Conservation (phyloP, 1,140 invertebrate species). For the Carposina sasakii region DNA sequence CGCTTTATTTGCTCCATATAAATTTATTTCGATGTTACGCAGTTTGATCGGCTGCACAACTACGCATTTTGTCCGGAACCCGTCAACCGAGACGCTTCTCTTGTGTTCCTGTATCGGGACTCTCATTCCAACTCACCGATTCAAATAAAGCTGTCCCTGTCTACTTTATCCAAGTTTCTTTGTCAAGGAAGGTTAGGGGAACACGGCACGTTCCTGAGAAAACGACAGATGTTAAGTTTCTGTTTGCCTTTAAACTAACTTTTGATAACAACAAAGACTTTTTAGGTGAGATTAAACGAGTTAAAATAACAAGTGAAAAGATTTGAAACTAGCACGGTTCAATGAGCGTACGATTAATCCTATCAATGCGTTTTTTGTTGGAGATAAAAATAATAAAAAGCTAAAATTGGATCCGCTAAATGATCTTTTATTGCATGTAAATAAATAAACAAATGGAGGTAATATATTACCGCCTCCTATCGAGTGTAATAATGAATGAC, state of each 20-base stretch:
- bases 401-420: too few species aligned
- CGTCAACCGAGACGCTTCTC: conserved; percentile 62
- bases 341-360: too few species aligned
- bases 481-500: conserved; percentile 40
- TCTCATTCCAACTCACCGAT: conserved; percentile 25
- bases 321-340: too few species aligned
- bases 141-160: conserved; percentile 27
- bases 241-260: too few species aligned
- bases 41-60: conserved; percentile 46
- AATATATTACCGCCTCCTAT: conserved; percentile 57
- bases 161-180: conserved; percentile 35
- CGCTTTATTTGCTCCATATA: too few species aligned
- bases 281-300: too few species aligned
- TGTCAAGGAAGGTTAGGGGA: conserved; percentile 53
- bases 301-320: too few species aligned
- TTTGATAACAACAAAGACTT: too few species aligned
- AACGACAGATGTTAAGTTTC: conserved; percentile 60
- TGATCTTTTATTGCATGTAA: too few species aligned
- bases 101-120: conserved; percentile 48
- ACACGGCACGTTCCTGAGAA: conserved; percentile 65
- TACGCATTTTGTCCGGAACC: conserved; percentile 61
- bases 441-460: too few species aligned
- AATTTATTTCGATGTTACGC: conserved; percentile 55
- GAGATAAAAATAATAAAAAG: too few species aligned
- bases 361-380: too few species aligned